Evolutionary conservation across 1,140 invertebrate genomes (phyloP).

Genomic region (Littorina saxatilis): DNA sequence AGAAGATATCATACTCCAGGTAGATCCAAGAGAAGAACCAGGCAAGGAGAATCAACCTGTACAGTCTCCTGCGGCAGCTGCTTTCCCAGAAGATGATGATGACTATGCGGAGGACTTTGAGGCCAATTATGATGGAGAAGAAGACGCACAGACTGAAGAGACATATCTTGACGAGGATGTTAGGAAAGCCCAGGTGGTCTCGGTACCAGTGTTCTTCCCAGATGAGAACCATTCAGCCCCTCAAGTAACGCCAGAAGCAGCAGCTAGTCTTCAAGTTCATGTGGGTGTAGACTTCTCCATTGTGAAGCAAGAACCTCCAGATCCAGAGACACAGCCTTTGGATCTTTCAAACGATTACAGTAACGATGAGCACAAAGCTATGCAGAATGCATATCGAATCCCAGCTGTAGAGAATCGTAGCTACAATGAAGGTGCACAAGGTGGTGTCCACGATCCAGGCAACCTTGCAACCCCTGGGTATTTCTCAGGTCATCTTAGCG

Average conservation of each 20-base stretch:
- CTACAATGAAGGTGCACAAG: no score
- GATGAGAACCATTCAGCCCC: not conserved
- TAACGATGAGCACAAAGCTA: no score
- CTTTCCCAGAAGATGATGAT: not conserved
- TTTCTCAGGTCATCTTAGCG: no score
- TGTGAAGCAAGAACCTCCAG: slow-evolving; percentile 11
- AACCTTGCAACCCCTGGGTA: no score
- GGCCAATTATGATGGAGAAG: not conserved
- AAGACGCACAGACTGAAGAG: not conserved
- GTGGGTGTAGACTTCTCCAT: slow-evolving; percentile 1
- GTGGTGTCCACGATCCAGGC: no score
- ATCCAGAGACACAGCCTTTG: not conserved
- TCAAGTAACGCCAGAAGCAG: not conserved
- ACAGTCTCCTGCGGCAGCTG: no score
- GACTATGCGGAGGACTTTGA: not conserved
- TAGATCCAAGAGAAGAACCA: not conserved
- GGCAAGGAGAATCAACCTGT: not conserved
- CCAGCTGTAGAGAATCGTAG: no score
- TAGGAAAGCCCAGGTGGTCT: not conserved
- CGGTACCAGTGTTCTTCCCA: not conserved
- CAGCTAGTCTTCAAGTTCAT: not conserved
- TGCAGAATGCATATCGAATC: no score
- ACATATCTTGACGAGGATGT: not conserved
- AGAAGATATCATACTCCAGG: not conserved
- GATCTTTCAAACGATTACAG: not conserved